These are phyloP conservation scores for Ameiurus melas DNA, from an alignment of 2,113 vertebrate species.

Conservation along the genomic window DNA sequence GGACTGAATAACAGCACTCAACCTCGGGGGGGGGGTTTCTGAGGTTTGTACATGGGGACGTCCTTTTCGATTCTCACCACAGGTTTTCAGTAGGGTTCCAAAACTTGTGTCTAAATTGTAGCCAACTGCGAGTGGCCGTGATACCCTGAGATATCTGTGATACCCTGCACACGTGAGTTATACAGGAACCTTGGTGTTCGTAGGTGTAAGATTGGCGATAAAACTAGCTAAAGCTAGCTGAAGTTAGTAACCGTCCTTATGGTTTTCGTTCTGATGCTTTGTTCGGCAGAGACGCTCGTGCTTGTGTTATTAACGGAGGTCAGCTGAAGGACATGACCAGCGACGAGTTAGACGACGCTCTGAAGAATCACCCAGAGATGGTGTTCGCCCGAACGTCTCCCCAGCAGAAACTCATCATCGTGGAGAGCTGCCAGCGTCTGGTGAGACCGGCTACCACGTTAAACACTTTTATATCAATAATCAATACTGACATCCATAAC, in stretches of 20 bases:
- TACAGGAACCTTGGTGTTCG: background rate
- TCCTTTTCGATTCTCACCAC: background rate
- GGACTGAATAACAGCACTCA: background rate
- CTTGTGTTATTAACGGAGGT: constrained; percentile 82
- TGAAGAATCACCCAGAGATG: constrained; percentile 85
- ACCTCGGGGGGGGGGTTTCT: too few species aligned
- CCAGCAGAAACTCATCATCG: constrained; percentile 90
- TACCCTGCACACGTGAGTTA: background rate
- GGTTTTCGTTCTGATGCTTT: background rate
- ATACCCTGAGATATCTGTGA: too few species aligned
- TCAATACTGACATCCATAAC: background rate
- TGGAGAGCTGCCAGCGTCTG: constrained; percentile 74
- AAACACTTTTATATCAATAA: background rate
- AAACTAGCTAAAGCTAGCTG: background rate
- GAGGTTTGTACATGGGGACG: background rate
- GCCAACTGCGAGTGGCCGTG: too few species aligned
- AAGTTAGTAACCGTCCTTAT: background rate
- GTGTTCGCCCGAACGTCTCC: constrained; percentile 87
- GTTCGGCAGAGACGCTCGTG: constrained; percentile 35
- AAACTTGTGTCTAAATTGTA: background rate
- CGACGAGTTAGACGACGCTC: constrained; percentile 84
- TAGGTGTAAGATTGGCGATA: background rate
- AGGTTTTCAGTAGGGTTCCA: background rate
- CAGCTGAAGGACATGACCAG: constrained; percentile 84
- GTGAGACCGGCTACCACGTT: constrained; percentile 40